Evolutionary conservation across 92 coral and sea anemone genomes (phyloP), one percentile per base, ranked within the genome.

Genomic region (Porites cylindrica): DNA sequence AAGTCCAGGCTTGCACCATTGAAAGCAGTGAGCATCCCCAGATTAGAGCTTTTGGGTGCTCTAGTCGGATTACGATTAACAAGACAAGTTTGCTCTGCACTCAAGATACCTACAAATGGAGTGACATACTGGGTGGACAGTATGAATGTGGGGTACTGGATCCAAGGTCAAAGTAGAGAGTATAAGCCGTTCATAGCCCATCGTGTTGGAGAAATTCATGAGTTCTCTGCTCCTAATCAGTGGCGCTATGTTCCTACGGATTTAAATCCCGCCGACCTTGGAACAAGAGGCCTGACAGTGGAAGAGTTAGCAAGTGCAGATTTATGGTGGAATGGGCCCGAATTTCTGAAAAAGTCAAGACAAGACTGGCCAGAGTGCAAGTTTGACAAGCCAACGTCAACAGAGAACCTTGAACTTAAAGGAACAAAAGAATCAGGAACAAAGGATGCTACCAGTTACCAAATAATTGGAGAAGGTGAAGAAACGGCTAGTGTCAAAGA

Each of bases 1-100:
- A 93, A 91, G 82, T 73, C 89, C 16, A 62, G 94, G 85, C 82
- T 91, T 4, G 94, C 93, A 23, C 94, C 91, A n/a, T n/a, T 93
- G 82, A 93, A 93, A 66, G 90, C 94, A 18, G 75, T 93, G 26
- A 29, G 1, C 32, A 29, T 82, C 29, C 93, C 95, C 70, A 58
- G 90, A 12, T 70, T 90, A 21, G 84, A 90, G 69, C 83, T 90
- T 18, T 61, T 86, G 51, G 88, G 90, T 17, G 90, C 90, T 2
- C 64, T 90, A 9, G 80, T 81, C 10, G 79, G 90, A 12, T 38
- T 60, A 26, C 76, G 93, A 52, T 76, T 29, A 79, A 85, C 81
- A 16, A 85, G 60, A 68, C 93, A 90, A 80, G 65, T 90, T 47
- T 85, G 82, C 70, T 11, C 75, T 8, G 83, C 90, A 6, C 85